A percentile compares a stretch with the other conserved stretches of the same genome.
Conservation (phyloP, 53 echinoderm and acorn worm species). For the Stichopus horrens region DNA sequence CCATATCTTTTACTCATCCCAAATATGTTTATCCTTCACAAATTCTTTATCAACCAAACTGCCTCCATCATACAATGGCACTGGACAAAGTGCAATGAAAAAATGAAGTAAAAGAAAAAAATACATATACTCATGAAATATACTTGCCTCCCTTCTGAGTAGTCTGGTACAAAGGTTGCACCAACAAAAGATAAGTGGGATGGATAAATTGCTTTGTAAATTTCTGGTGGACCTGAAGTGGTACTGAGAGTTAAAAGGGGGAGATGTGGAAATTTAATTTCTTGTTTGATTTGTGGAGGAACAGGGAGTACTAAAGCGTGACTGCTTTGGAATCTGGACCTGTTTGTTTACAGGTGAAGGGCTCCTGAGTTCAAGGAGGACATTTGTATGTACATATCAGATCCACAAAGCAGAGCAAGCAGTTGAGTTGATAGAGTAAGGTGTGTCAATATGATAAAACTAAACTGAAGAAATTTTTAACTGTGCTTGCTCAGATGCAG, state of each 20-base stretch:
- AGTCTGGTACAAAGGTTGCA: slow-evolving; percentile 34
- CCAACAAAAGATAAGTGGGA: slow-evolving; percentile 39
- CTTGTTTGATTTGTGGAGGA: slow-evolving; percentile 40
- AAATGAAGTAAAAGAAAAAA: not conserved
- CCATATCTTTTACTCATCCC: not conserved
- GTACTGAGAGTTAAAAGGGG: slow-evolving; percentile 6
- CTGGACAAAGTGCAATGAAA: slow-evolving; percentile 32
- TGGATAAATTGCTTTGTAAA: slow-evolving; percentile 45
- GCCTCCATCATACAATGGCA: slow-evolving; percentile 40
- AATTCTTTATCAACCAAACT: slow-evolving; percentile 22
- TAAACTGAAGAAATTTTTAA: too few relatives aligned
- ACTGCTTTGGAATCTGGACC: slow-evolving; percentile 33
- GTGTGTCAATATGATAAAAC: not conserved
- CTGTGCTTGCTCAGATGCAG: too few relatives aligned
- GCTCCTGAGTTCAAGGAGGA: slow-evolving; percentile 31
- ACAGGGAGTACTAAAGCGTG: not conserved
- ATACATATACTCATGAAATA: slow-evolving; percentile 15
- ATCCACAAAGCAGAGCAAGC: not conserved
- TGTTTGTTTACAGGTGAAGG: slow-evolving; percentile 38
- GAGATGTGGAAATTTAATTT: slow-evolving; percentile 32
- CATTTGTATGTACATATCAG: slow-evolving; percentile 13
- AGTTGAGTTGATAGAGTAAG: not conserved
- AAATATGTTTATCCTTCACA: slow-evolving; percentile 41
- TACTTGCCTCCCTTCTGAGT: slow-evolving; percentile 34
- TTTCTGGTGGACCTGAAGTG: slow-evolving; percentile 40